Base-by-base conservation (phyloP, 1,140 invertebrate species). In the Anastrepha obliqua region DNA sequence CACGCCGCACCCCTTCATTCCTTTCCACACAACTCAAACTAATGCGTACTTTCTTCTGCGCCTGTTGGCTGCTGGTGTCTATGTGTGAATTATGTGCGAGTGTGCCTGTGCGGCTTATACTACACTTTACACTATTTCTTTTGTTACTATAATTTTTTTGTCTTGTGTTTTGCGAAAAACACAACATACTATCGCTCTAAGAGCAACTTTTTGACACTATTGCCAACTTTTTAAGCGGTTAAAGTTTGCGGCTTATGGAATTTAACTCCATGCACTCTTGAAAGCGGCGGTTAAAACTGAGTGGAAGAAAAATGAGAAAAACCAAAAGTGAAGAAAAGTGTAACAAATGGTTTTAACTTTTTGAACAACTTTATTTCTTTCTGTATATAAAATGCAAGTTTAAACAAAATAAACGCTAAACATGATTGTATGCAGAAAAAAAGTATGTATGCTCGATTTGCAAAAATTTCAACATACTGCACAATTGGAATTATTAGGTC, bases 201-300 rank as follows among this genome's bases (percentile, higher is more conserved):
- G 9, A 58, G 64, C 64, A 81, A 81, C 74, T 81, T 81, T 81
- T 15, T 58, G 74, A 81, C 74, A 81, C 74, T 81, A 42, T 81
- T 51, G 74, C 74, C 74, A 81, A 81, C 74, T 81, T 81, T 81
- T 81, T 55, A 55, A 81, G 74, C 74, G 74, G 74, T 47, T 17
- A 55, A 81, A 81, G 74, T 81, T 81, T 81, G 74, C 74, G 74
- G 74, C 74, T 81, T 81, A 81, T 55, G 42, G 74, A 81, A 81
- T 55, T 81, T 81, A 81, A 81, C 47, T 44, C 74, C 74, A 81
- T 55, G 55, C 15, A 81, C n/a, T 55, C 47, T 51, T 81, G 74
- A 81, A 17, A 55, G 42, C 74, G 47, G 74, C 47, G 74, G 74
- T 58, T 81, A 44, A 74, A 74, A 13, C 42, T 74, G 67, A n/a